A percentile compares a stretch with the other conserved stretches of the same genome.
Evolutionary conservation across 2,888 invertebrate species (phyloP).

Genomic region (Stenotaenia linearis): DNA sequence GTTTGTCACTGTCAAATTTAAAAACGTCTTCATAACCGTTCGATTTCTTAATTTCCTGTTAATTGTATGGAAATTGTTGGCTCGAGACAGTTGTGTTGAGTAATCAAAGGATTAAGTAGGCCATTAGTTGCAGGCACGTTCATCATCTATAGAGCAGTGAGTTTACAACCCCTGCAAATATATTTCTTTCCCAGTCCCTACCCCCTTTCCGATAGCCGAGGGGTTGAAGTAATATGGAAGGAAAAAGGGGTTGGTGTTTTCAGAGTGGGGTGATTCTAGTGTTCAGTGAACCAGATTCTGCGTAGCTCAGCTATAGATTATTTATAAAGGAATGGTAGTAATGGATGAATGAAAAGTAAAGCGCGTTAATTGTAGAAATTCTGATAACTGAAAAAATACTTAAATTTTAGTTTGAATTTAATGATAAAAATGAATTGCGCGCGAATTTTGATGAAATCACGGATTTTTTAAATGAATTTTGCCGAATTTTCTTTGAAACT

Average conservation of each 20-base stretch:
- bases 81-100: neutral
- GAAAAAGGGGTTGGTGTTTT: neutral
- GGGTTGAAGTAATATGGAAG: constrained; percentile 13
- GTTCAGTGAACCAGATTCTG: neutral
- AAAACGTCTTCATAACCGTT: neutral
- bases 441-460: too few relatives aligned
- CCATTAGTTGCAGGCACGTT: constrained; percentile 19
- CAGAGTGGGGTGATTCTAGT: neutral
- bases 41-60: too few relatives aligned
- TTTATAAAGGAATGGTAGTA: neutral
- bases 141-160: constrained; percentile 2
- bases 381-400: too few relatives aligned
- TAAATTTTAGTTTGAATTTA: too few relatives aligned
- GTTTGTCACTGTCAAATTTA: neutral
- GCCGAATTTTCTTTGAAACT: too few relatives aligned
- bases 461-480: too few relatives aligned
- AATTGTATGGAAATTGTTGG: neutral
- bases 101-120: neutral
- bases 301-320: neutral
- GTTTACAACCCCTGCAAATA: constrained; percentile 11
- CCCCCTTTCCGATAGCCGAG: neutral
- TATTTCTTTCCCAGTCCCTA: neutral
- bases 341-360: too few relatives aligned
- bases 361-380: too few relatives aligned
- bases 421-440: too few relatives aligned